Conservation (phyloP, 2,797 vertebrate species). For the Protonibea diacanthus region DNA sequence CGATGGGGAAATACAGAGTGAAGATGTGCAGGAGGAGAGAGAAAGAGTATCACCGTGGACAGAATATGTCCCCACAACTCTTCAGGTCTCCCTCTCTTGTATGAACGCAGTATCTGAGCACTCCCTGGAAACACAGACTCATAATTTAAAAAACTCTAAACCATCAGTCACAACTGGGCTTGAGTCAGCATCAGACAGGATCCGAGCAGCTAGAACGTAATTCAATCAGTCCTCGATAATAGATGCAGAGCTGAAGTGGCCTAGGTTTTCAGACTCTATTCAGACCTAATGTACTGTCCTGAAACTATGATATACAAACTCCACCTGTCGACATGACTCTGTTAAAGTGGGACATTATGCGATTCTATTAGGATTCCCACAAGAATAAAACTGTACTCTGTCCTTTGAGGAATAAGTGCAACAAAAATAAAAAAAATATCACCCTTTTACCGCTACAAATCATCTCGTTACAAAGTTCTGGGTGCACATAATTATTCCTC, state of each 20-base stretch:
- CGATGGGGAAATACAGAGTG: conserved; percentile 50
- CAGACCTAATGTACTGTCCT: conserved; percentile 49
- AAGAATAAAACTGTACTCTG: conserved; percentile 10
- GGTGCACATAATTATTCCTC: background rate
- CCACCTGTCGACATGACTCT: conserved; percentile 24
- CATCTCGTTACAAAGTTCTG: background rate
- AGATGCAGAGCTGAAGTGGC: conserved; percentile 42
- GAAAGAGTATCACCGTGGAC: conserved; percentile 28
- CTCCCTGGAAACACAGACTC: conserved; percentile 29
- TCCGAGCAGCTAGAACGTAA: conserved; percentile 49
- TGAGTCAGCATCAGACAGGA: conserved; percentile 49
- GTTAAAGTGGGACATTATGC: conserved; percentile 27
- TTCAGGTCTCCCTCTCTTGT: conserved; percentile 10
- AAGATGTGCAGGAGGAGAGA: conserved; percentile 50
- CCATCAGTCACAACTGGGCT: conserved; percentile 53
- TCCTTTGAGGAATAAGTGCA: conserved; percentile 10
- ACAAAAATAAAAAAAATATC: conserved; percentile 4
- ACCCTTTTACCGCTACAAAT: background rate
- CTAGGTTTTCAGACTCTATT: conserved; percentile 57
- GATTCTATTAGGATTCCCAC: background rate
- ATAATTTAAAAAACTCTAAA: conserved; percentile 51
- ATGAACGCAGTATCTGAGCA: background rate
- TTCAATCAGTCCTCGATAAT: conserved; percentile 63
- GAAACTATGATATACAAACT: conserved; percentile 39
- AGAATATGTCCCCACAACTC: conserved; percentile 42